Evolutionary conservation across 2,888 invertebrate species (phyloP), one percentile per base, ranked within the genome.

Genomic region (Pollenia amentaria): DNA sequence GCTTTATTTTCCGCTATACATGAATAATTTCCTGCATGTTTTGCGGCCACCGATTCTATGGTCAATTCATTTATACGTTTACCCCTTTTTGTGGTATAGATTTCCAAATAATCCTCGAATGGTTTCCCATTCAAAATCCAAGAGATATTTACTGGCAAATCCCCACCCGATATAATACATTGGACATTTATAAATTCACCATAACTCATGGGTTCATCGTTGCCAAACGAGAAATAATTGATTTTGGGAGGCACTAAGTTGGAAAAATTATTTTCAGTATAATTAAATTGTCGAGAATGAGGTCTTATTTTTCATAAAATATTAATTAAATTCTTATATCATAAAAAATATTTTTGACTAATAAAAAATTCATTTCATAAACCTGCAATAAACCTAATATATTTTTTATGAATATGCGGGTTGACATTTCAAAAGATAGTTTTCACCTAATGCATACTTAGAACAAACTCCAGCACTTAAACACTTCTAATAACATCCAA

Each of bases 1-100:
- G 96, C 97, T 89, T 94, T 94, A 93, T 97, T 97, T 93, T 95
- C 95, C 80, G 96, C 96, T 89, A 95, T 94, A 92, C 97, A 97
- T 88, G 96, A 96, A 93, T 97, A 97, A 92, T 96, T 96, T 86
- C 97, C 97, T 84, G 95, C 95, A 93, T 97, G 96, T 90, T 95
- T 95, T 88, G 95, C 95, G 90, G 95, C 94, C 80, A 96, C 95
- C 9, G 96, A 95, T 89, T 95, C 95, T 90, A 97, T 96, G 90
- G 95, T 96, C 90, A 97, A 94, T 72, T 94, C 93, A 88, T 94
- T 94, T 65, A 94, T 94, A 87, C 94, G 93, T 90, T 94, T 94
- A 81, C 94, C 94, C 88, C 92, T 90, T 87, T 91, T 93, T 1
- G 92, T 92, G 29, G 91, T 92, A 12, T 91, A 84, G 69, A 94